phyloP scores from a whole-genome alignment of 2,888 invertebrate species.

The Merodon equestris region DNA sequence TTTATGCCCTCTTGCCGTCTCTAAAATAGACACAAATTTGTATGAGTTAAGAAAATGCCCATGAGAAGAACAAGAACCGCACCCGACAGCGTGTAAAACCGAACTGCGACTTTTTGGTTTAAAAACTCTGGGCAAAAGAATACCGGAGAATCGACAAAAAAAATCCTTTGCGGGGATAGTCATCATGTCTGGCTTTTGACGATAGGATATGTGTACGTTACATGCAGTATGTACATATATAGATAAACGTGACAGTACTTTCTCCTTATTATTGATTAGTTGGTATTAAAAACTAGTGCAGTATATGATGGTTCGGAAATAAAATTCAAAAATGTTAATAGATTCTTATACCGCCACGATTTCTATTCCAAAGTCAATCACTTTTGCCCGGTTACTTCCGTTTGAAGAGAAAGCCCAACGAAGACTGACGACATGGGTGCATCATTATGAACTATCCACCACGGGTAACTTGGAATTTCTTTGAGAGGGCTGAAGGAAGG shows the following conservation, averaged over 20 bases:
- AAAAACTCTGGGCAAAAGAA: conserved; percentile 6
- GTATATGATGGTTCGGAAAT: conserved; percentile 44
- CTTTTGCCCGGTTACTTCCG: conserved; percentile 46
- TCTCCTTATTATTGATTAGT: conserved; percentile 54
- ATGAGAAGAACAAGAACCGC: conserved; percentile 69
- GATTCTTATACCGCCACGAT: conserved; percentile 49
- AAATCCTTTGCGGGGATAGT: conserved; percentile 57
- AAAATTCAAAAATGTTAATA: conserved; percentile 49
- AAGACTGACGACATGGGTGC: conserved; percentile 73
- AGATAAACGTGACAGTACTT: too few relatives aligned
- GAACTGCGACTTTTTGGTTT: conserved; percentile 67
- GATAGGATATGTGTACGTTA: conserved; percentile 3
- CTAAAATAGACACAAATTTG: conserved; percentile 12
- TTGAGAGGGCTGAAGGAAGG: conserved; percentile 17
- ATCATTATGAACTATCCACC: conserved; percentile 39
- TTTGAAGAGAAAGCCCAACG: conserved; percentile 78
- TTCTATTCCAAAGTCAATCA: conserved; percentile 34
- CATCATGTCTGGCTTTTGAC: conserved; percentile 17
- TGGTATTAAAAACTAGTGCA: conserved; percentile 53
- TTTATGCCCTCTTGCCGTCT: conserved; percentile 18
- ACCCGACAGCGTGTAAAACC: conserved; percentile 71
- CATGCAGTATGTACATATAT: conserved; percentile 8
- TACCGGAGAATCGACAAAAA: conserved; percentile 20
- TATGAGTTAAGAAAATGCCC: conserved; percentile 8
- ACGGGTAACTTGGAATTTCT: conserved; percentile 24